Evolutionary conservation across 2,113 vertebrate species (phyloP), one percentile per base, ranked within the genome.

Genomic region (Ivindomyrus marchei): DNA sequence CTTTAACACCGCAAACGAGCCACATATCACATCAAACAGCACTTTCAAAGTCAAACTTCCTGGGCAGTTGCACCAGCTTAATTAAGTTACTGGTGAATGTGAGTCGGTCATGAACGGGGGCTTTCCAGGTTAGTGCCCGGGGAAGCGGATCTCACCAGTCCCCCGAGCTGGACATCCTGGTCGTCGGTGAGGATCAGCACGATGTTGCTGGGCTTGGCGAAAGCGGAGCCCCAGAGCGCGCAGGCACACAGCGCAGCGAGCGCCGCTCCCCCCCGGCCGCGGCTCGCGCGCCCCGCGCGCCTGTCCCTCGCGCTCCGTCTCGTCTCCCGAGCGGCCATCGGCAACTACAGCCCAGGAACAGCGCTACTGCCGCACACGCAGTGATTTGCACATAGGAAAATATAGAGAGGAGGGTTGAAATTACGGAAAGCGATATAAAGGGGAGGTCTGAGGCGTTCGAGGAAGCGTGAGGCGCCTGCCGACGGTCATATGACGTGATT

Each of bases 141-240:
- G 31, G 74, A 36, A 39, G 74, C 36, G 27, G 80, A n/a, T 62
- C 96, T 96, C 93, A 97, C 97, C 97, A 97, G 94, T 17, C 96
- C 97, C 21, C 96, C 96, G 46, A 97, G 92, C 50, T 89, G 77
- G 0, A 95, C 91, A 9, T 97, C 97, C 93, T 97, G 96, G 89
- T 97, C 97, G 91, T 97, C 96, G 19, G 95, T 92, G 4, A 97
- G 90, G 89, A 97, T 95, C 3, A 97, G 93, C 4, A 97, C 80
- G 85, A 97, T 92, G 92, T 97, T 97, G 91, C 91, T 94, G 11
- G 39, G 83, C 24, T 92, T 94, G 21, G 3, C 27, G 1, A 91
- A 10, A 0, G 88, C 89, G 77, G 89, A 90, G 53, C 94, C 95
- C 94, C 95, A 95, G 92, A 93, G 91, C 90, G 92, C 74, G 91